Base-by-base conservation (phyloP, 2,888 invertebrate species). In the Petrolisthes manimaculis region DNA sequence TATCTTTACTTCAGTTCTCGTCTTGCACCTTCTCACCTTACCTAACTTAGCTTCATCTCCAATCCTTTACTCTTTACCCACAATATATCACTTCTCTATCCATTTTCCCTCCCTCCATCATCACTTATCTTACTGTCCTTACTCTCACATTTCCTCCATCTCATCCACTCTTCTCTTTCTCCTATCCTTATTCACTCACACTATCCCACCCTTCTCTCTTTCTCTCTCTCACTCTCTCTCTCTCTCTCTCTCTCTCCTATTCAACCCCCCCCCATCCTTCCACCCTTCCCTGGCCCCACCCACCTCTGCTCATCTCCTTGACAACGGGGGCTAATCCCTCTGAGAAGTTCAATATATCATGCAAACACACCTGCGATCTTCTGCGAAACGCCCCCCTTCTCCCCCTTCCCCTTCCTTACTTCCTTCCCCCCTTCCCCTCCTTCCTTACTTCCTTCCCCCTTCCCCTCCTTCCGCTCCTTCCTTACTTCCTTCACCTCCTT, bases 271-370 rank as follows among this genome's bases (percentile, higher is more conserved):
- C 14, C 80, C 21, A 8, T 24, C 37, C 56, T 21, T 37, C 75
- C 82, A 18, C 69, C 21, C 82, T 81, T 24, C 75, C 78, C 61
- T 4, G 18, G 12, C 74, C 74, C 81, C 24, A 55, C n/a, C 21
- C 84, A 79, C 79, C 54, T 53, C 24, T 67, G 84, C 84, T 88
- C 88, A 84, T 84, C 88, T 84, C 88, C 88, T 88, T 88, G 88
- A 88, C 88, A 88, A 88, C 88, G 88, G 83, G n/a, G 80, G 84
- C 88, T 88, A 88, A 88, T 88, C 88, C 88, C 80, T 84, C 84
- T 84, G 88, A 88, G 88, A 84, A 88, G 88, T 74, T 88, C 88
- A 88, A 88, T 88, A 84, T 88, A 88, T 88, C 88, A 88, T 88
- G 84, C 88, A 88, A 80, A 88, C 88, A 84, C 88, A 88, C 88